These are phyloP conservation scores for Elanoides forficatus DNA, from an alignment of 2,113 vertebrate genomes.

Conservation along the genomic window DNA sequence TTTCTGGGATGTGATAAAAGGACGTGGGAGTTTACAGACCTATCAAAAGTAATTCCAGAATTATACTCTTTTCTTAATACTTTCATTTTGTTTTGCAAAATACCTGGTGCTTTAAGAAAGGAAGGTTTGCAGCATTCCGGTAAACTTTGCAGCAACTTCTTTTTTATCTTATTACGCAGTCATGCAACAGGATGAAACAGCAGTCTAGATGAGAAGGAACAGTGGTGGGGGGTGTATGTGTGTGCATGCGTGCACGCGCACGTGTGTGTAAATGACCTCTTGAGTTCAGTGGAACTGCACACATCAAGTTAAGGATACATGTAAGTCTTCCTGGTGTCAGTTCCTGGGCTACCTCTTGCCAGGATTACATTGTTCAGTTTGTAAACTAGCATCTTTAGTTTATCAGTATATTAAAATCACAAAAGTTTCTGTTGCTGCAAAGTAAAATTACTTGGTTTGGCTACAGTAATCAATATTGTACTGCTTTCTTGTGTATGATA, in stretches of 20 bases:
- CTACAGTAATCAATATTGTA: neutral
- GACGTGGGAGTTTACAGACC: neutral
- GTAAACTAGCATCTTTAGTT: neutral
- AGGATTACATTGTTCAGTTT: neutral
- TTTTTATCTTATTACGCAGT: neutral
- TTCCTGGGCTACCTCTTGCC: neutral
- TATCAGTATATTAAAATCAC: neutral
- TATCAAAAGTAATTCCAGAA: neutral
- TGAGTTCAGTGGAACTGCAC: neutral
- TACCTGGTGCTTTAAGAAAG: neutral
- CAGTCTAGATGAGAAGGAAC: neutral
- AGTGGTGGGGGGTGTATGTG: neutral
- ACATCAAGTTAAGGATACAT: neutral
- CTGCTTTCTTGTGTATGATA: neutral
- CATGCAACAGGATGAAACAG: neutral
- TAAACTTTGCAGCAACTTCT: neutral
- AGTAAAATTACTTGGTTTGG: neutral
- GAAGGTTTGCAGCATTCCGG: neutral
- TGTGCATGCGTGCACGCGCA: rapidly evolving
- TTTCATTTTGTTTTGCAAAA: neutral
- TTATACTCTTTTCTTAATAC: neutral
- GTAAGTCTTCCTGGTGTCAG: neutral
- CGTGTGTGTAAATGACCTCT: neutral
- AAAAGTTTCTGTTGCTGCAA: neutral
- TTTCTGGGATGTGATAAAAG: neutral